A percentile compares a stretch with the other conserved stretches of the same genome.
Conservation (phyloP, 2,888 invertebrate genomes). For the Eretmocerus hayati region DNA sequence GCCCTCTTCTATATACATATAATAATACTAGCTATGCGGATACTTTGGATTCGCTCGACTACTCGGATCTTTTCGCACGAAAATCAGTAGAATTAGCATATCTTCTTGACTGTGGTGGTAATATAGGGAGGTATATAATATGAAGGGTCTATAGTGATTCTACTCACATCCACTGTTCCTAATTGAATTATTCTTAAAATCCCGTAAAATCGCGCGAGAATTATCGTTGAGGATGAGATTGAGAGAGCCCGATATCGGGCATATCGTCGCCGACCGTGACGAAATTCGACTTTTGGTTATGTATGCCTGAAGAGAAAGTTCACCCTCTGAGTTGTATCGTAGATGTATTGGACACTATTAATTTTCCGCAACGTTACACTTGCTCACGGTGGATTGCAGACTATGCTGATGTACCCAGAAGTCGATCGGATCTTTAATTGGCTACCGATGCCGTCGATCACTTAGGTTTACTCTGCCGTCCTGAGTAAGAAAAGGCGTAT, state of each 20-base stretch:
- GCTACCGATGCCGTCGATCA: conserved; percentile 18
- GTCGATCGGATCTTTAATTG: conserved; percentile 30
- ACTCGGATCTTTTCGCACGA: conserved; percentile 24
- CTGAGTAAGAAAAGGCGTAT: no score
- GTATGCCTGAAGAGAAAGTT: no score
- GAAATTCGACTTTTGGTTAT: conserved; percentile 7
- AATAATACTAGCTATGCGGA: no score
- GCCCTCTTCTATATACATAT: no score
- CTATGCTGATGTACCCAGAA: no score
- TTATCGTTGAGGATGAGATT: conserved; percentile 29
- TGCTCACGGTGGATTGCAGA: no score
- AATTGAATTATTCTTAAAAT: conserved; percentile 49
- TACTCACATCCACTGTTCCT: conserved; percentile 44
- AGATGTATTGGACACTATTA: conserved; percentile 40
- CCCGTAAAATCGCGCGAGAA: conserved; percentile 47
- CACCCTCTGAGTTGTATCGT: no score
- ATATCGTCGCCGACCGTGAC: conserved; percentile 11
- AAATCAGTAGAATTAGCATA: conserved; percentile 48
- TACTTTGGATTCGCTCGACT: no score
- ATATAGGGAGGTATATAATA: no score
- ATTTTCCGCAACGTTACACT: conserved; percentile 44
- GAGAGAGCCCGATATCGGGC: neutral
- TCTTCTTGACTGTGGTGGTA: conserved; percentile 43
- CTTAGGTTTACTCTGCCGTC: no score
- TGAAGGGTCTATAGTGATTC: no score